Evolutionary conservation across 2,888 invertebrate genomes (phyloP).

Genomic region (Smittia aterrima): DNA sequence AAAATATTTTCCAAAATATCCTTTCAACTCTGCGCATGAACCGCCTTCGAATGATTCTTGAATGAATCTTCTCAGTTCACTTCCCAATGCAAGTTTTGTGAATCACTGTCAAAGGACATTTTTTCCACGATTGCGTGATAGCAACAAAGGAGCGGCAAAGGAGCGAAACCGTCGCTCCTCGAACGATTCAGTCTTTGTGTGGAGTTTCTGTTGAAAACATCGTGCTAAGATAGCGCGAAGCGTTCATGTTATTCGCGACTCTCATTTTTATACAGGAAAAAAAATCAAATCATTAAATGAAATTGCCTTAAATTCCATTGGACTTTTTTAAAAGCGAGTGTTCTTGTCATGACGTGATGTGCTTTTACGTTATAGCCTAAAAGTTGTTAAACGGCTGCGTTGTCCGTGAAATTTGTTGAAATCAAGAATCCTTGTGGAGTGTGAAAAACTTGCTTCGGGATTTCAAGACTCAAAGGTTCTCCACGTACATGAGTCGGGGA

Average conservation of each 20-base stretch:
- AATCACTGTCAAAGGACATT: slow-evolving; percentile 32
- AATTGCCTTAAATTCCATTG: slow-evolving; percentile 27
- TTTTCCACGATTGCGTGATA: slow-evolving; percentile 34
- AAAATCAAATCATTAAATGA: slow-evolving; percentile 16
- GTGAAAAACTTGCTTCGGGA: neutral
- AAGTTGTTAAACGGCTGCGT: neutral
- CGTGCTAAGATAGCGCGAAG: neutral
- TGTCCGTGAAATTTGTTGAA: neutral
- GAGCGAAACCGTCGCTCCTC: neutral
- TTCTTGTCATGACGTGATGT: neutral
- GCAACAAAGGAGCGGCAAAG: slow-evolving; percentile 39
- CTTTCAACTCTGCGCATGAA: slow-evolving; percentile 24
- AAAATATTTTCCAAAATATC: slow-evolving; percentile 27
- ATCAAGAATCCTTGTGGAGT: neutral
- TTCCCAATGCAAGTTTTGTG: slow-evolving; percentile 2
- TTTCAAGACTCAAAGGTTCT: neutral
- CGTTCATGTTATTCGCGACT: neutral
- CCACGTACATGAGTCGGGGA: neutral
- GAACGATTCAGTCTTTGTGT: slow-evolving; percentile 38
- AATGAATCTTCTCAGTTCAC: slow-evolving; percentile 35
- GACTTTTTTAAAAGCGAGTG: slow-evolving; percentile 1
- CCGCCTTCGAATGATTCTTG: neutral
- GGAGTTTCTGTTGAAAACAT: slow-evolving; percentile 27
- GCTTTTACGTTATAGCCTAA: neutral
- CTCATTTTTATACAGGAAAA: slow-evolving; percentile 11